phyloP scores from a whole-genome alignment of 2,113 vertebrate genomes.

The Marmota flaviventris region DNA sequence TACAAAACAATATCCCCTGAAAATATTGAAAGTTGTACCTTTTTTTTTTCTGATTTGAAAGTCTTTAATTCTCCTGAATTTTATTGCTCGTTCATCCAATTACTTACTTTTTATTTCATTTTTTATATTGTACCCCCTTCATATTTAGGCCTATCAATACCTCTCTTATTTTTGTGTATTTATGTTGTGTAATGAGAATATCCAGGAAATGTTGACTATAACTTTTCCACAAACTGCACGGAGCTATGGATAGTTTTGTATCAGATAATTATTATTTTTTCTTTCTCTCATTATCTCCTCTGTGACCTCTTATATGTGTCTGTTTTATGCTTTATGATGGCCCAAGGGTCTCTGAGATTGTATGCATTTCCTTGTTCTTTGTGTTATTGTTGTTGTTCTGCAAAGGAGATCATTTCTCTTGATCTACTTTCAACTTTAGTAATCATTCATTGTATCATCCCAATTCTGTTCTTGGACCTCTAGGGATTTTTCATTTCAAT shows the following conservation, averaged over 20 bases:
- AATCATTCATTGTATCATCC: neutral
- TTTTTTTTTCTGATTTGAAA: neutral
- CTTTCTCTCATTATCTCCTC: neutral
- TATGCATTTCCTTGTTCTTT: neutral
- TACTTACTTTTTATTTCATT: neutral
- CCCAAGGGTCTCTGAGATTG: accelerated
- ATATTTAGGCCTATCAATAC: neutral
- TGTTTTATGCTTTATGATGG: neutral
- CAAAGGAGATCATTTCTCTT: neutral
- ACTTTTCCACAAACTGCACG: neutral
- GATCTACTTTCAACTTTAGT: neutral
- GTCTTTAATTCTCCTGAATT: neutral
- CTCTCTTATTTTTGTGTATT: neutral
- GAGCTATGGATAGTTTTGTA: neutral
- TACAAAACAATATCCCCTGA: neutral
- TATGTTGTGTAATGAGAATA: neutral
- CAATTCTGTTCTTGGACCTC: neutral
- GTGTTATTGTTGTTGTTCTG: neutral
- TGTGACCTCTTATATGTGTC: neutral
- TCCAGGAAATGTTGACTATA: neutral
- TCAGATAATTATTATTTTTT: neutral
- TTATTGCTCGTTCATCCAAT: neutral
- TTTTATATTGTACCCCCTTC: neutral
- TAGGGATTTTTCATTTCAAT: neutral
- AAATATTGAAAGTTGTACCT: neutral